A percentile compares a stretch with the other conserved stretches of the same genome.
Evolutionary conservation across 2,888 invertebrate genomes (phyloP).

Genomic region (Pheosia tremula): DNA sequence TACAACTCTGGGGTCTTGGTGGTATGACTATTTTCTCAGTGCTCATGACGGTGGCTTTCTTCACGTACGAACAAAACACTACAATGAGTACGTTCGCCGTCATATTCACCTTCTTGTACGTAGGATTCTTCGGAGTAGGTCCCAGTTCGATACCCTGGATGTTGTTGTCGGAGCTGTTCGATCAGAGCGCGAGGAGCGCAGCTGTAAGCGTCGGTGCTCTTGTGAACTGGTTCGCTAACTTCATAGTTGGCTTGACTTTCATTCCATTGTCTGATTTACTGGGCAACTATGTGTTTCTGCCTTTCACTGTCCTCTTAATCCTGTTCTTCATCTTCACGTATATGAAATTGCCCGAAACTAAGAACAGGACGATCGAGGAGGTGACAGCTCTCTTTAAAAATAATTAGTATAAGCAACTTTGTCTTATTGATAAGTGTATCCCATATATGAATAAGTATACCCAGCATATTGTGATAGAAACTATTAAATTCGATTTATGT

Average conservation of each 20-base stretch:
- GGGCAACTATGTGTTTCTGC: conserved; percentile 75
- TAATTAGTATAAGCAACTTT: conserved; percentile 55
- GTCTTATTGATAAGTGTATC: conserved; percentile 52
- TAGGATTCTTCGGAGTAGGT: conserved; percentile 80
- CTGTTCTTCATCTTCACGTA: conserved; percentile 77
- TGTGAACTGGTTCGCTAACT: conserved; percentile 82
- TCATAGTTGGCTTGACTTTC: conserved; percentile 78
- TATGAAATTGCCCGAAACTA: conserved; percentile 79
- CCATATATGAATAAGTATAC: conserved; percentile 59
- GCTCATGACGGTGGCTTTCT: conserved; percentile 86
- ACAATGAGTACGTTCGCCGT: conserved; percentile 79
- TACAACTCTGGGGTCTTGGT: conserved; percentile 88
- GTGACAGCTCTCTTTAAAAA: conserved; percentile 79
- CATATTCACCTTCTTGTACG: conserved; percentile 77
- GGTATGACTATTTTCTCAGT: conserved; percentile 90
- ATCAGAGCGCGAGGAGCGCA: conserved; percentile 77
- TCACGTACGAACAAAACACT: conserved; percentile 66
- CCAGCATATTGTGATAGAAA: conserved; percentile 58
- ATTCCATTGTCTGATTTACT: conserved; percentile 66
- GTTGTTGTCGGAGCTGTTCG: conserved; percentile 80
- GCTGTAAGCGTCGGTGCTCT: conserved; percentile 80
- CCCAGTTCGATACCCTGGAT: conserved; percentile 83
- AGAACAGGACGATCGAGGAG: conserved; percentile 79
- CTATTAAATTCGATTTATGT: conserved; percentile 35
- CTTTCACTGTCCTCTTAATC: conserved; percentile 72